phyloP scores from a whole-genome alignment of 2,797 vertebrate genomes.

The Sorex maritimensis region DNA sequence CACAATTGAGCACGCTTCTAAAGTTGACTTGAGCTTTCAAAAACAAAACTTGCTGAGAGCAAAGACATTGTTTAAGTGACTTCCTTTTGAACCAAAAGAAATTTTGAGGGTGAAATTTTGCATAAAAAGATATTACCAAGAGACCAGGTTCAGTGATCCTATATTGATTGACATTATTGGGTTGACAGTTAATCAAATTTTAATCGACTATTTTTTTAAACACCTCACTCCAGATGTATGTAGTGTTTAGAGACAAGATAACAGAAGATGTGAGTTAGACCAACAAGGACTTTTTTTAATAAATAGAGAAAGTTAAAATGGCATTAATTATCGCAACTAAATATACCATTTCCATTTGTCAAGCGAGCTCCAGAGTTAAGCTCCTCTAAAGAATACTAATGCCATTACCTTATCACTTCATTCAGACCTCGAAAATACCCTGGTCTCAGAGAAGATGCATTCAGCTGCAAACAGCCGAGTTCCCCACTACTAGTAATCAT shows the following conservation, averaged over 20 bases:
- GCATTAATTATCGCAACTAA: neutral
- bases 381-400: neutral
- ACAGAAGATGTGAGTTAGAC: neutral
- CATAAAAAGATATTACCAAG: neutral
- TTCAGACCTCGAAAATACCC: constrained; percentile 6
- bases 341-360: neutral
- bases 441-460: neutral
- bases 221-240: neutral
- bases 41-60: constrained; percentile 4
- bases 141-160: neutral
- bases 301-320: neutral
- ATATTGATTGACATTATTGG: neutral
- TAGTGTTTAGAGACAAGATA: neutral
- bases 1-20: neutral
- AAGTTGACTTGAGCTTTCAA: neutral
- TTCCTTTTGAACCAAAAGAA: constrained; percentile 11
- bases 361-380: neutral
- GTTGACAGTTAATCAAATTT: constrained; percentile 14
- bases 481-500: neutral
- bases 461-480: neutral
- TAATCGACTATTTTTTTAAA: constrained; percentile 50
- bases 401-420: neutral
- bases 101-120: neutral
- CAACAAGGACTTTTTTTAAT: neutral
- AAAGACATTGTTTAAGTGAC: neutral